A percentile compares a stretch with the other conserved stretches of the same genome.
Evolutionary conservation across 2,113 vertebrate genomes (phyloP).

Genomic region (Castor canadensis): DNA sequence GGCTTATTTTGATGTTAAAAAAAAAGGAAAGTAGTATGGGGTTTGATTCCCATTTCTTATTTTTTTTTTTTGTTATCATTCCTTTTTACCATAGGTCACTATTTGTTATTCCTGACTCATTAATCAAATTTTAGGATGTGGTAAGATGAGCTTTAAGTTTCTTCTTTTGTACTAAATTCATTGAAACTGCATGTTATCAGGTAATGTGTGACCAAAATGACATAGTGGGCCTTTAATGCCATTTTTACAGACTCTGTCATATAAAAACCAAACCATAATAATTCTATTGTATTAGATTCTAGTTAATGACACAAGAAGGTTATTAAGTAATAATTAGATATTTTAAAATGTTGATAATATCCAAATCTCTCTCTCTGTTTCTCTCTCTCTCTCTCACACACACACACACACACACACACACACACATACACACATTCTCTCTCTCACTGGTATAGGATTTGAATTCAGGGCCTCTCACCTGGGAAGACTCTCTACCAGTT

Average conservation of each 20-base stretch:
- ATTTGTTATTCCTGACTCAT: constrained; percentile 38
- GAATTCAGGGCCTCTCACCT: too few species aligned
- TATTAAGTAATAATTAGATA: constrained; percentile 32
- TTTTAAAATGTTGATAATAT: constrained; percentile 23
- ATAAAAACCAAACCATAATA: constrained; percentile 5
- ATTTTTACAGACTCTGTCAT: constrained; percentile 33
- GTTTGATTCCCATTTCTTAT: constrained; percentile 22
- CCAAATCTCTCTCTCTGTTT: neutral
- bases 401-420: too few species aligned
- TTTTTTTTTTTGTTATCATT: constrained; percentile 30
- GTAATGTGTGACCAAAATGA: constrained; percentile 39
- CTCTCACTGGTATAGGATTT: too few species aligned
- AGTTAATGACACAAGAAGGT: neutral
- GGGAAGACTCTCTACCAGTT: too few species aligned
- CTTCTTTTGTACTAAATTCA: constrained; percentile 38
- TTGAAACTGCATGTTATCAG: neutral
- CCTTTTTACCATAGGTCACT: neutral
- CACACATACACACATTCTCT: too few species aligned
- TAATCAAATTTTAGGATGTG: constrained; percentile 47
- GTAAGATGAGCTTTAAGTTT: constrained; percentile 27
- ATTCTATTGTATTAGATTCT: constrained; percentile 52
- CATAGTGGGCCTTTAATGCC: neutral
- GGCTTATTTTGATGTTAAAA: constrained; percentile 35
- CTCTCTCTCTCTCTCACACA: neutral
- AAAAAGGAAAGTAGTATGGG: neutral